phyloP scores from a whole-genome alignment of 2,797 vertebrate species.

The Aulostomus chinensis region DNA sequence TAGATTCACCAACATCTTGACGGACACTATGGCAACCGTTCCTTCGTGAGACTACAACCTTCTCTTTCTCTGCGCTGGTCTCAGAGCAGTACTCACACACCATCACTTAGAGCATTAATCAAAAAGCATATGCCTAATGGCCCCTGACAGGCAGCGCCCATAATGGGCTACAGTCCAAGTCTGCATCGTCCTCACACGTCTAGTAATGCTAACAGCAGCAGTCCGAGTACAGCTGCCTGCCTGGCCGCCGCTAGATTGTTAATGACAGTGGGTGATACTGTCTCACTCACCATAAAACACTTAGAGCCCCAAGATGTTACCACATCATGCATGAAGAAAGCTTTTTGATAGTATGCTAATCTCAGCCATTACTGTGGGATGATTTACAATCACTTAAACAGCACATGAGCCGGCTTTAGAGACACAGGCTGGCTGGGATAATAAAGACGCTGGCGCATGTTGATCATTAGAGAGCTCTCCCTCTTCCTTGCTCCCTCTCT shows the following conservation, averaged over 20 bases:
- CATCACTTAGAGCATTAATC: slow-evolving; percentile 93
- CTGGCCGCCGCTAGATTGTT: slow-evolving; percentile 61
- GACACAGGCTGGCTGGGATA: slow-evolving; percentile 65
- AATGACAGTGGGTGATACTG: slow-evolving; percentile 56
- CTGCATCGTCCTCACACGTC: slow-evolving; percentile 71
- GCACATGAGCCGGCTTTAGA: slow-evolving; percentile 52
- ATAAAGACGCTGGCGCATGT: slow-evolving; percentile 71
- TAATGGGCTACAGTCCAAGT: slow-evolving; percentile 80
- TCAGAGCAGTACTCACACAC: slow-evolving; percentile 87
- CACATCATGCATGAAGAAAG: slow-evolving; percentile 77
- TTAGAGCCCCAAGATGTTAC: slow-evolving; percentile 73
- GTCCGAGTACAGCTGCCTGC: slow-evolving; percentile 53
- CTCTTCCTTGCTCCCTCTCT: slow-evolving; percentile 17
- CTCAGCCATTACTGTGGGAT: slow-evolving; percentile 71
- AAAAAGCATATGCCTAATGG: slow-evolving; percentile 86
- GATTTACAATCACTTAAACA: slow-evolving; percentile 80
- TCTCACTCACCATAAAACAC: slow-evolving; percentile 79
- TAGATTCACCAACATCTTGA: too few relatives aligned
- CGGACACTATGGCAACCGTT: slow-evolving; percentile 78
- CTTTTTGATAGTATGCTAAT: slow-evolving; percentile 85
- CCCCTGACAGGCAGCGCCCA: slow-evolving; percentile 86
- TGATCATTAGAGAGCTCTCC: slow-evolving; percentile 70
- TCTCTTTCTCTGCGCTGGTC: slow-evolving; percentile 73
- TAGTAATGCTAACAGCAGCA: slow-evolving; percentile 75
- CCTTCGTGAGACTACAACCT: slow-evolving; percentile 85